Evolutionary conservation across 1,140 invertebrate genomes (phyloP).

Genomic region (Goniozus legneri): DNA sequence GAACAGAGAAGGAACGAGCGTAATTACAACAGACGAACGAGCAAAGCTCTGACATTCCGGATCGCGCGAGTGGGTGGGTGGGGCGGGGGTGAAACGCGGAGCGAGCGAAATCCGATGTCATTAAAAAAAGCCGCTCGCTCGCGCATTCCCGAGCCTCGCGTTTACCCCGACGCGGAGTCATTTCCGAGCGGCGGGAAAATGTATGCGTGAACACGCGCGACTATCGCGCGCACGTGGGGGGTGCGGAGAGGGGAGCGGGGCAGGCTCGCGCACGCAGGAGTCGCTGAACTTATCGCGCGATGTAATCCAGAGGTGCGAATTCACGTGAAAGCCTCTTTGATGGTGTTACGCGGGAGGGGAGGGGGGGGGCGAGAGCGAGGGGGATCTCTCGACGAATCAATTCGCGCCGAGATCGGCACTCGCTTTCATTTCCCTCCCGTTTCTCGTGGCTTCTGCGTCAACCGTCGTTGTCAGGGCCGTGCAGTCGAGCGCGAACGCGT

Average conservation of each 20-base stretch:
- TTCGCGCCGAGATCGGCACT: not conserved
- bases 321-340: conserved; percentile 17
- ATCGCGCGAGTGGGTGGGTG: too few relatives aligned
- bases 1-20: too few relatives aligned
- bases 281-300: conserved; percentile 9
- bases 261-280: not conserved
- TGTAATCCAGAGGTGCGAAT: conserved; percentile 14
- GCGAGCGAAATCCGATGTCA: conserved; percentile 7
- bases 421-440: not conserved
- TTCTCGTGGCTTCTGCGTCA: not conserved
- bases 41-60: too few relatives aligned
- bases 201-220: conserved; percentile 5
- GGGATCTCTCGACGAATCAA: not conserved
- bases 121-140: not conserved
- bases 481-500: conserved; percentile 1
- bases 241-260: not conserved
- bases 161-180: not conserved
- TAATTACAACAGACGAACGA: too few relatives aligned
- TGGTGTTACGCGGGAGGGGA: conserved; percentile 1
- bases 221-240: too few relatives aligned
- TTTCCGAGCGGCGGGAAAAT: conserved; percentile 9
- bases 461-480: conserved; percentile 5
- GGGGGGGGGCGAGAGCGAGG: too few relatives aligned
- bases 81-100: not conserved
- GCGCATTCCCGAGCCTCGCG: not conserved